These are phyloP conservation scores for Columba janthina DNA, from an alignment of 2,113 vertebrate species.

Conservation along the genomic window DNA sequence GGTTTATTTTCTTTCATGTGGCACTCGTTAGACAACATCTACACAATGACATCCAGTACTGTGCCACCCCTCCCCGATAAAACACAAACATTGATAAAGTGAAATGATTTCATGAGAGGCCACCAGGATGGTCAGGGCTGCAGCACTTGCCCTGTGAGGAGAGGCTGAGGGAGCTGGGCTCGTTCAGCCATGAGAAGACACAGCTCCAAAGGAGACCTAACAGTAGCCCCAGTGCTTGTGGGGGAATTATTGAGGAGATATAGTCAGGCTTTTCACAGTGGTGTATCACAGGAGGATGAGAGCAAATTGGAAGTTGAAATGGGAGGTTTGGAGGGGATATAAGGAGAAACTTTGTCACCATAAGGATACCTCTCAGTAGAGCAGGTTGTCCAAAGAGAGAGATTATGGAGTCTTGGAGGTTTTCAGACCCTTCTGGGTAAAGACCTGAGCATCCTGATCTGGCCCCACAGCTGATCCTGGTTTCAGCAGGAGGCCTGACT, in stretches of 20 bases:
- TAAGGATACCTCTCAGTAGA: neutral
- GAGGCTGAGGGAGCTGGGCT: neutral
- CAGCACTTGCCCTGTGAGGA: neutral
- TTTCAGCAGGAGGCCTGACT: neutral
- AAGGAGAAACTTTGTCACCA: neutral
- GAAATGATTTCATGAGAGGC: neutral
- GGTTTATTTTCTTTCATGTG: neutral
- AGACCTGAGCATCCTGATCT: neutral
- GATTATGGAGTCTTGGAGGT: neutral
- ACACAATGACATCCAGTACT: neutral
- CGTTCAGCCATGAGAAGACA: neutral
- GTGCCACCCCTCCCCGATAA: fast-evolving
- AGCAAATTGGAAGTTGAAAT: neutral
- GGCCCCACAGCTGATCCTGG: neutral
- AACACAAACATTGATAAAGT: neutral
- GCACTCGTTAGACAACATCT: neutral
- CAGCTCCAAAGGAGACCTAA: neutral
- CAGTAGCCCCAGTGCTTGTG: neutral
- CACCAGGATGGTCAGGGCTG: neutral
- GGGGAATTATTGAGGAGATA: neutral
- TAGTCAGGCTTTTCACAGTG: neutral
- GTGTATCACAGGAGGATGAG: neutral
- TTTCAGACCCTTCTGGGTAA: neutral
- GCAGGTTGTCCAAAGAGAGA: neutral
- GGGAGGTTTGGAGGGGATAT: neutral